phyloP scores from a whole-genome alignment of 2,113 vertebrate genomes.

The Pogona vitticeps region DNA sequence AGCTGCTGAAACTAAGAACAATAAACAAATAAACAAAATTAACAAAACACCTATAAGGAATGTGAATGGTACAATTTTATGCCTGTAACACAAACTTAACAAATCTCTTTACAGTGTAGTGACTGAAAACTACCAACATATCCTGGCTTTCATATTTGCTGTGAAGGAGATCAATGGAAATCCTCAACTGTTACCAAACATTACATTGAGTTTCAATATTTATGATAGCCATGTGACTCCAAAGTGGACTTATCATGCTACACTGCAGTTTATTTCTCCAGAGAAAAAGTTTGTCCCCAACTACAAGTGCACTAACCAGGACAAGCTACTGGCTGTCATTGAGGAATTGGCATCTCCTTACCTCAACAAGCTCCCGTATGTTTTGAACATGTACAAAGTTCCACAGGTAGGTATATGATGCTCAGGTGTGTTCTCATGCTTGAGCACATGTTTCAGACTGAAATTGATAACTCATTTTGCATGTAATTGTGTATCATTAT shows the following conservation, averaged over 20 bases:
- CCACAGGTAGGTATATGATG: neutral
- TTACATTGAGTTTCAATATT: neutral
- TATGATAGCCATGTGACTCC: neutral
- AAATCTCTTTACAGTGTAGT: neutral
- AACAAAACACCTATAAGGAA: too few species aligned
- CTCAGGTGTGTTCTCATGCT: too few species aligned
- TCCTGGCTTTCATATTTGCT: neutral
- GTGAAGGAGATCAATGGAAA: neutral
- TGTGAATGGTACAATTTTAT: too few species aligned
- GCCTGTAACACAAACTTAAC: too few species aligned
- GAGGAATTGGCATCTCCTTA: neutral
- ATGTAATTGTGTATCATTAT: too few species aligned
- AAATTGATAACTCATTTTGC: too few species aligned
- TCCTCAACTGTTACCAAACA: neutral
- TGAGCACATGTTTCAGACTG: too few species aligned
- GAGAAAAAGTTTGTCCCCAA: neutral
- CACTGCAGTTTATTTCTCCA: neutral
- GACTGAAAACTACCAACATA: neutral
- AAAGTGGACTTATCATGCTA: neutral
- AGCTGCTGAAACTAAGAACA: too few species aligned
- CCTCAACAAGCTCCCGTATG: neutral
- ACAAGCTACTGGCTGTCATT: neutral
- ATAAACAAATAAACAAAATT: too few species aligned
- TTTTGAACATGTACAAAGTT: neutral
- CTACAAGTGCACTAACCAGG: neutral